phyloP scores from a whole-genome alignment of 2,888 invertebrate species.

The Oeneis ivallda region DNA sequence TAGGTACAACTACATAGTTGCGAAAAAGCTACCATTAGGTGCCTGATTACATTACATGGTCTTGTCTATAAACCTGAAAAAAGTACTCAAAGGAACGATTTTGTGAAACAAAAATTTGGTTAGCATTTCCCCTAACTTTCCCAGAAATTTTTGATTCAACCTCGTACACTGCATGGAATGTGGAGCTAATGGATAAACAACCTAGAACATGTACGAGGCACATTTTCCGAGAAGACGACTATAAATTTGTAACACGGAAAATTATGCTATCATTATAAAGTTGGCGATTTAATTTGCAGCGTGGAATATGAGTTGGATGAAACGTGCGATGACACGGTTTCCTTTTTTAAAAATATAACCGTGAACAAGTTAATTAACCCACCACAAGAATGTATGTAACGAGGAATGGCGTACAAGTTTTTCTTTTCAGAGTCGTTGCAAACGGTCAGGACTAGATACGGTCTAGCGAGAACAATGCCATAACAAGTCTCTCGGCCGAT shows the following conservation, averaged over 20 bases:
- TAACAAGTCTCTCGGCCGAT: constrained; percentile 63
- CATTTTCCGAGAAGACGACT: not conserved
- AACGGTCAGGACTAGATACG: constrained; percentile 47
- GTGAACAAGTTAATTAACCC: constrained; percentile 38
- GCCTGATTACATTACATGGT: too few species aligned
- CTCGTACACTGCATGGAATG: not conserved
- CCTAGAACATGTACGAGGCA: not conserved
- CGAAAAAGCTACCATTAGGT: too few species aligned
- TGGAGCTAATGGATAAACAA: not conserved
- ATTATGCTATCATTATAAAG: constrained; percentile 1
- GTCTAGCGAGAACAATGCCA: constrained; percentile 61
- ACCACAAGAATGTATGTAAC: constrained; percentile 36
- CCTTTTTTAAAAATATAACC: constrained; percentile 30
- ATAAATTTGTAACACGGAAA: not conserved
- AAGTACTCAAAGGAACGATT: too few species aligned
- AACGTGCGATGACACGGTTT: constrained; percentile 35
- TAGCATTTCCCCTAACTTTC: not conserved
- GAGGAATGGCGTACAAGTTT: constrained; percentile 33
- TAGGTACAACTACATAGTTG: not conserved
- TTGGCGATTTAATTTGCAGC: constrained; percentile 10
- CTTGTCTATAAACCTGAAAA: too few species aligned
- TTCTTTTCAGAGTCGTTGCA: constrained; percentile 50
- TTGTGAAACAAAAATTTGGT: not conserved
- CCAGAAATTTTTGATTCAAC: too few species aligned
- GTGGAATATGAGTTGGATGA: constrained; percentile 16